These are phyloP conservation scores for Petrophora chlorosata DNA, from an alignment of 2,888 invertebrate species.

Conservation along the genomic window DNA sequence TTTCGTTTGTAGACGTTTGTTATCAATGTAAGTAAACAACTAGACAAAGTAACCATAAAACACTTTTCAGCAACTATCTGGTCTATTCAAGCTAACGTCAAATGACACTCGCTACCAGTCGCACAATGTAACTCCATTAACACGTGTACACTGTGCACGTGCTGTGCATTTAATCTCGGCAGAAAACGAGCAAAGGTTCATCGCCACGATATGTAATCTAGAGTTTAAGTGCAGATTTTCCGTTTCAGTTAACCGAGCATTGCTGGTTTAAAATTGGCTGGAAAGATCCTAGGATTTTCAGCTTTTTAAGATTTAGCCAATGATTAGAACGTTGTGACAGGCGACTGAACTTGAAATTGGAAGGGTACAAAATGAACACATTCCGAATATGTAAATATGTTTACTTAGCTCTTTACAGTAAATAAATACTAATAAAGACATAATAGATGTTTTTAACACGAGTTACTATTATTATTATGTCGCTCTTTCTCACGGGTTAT, in stretches of 20 bases:
- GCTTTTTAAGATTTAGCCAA: not conserved
- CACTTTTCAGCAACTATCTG: no score
- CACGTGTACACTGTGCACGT: no score
- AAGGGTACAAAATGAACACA: not conserved
- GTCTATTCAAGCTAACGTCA: not conserved
- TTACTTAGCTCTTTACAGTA: no score
- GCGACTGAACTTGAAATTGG: not conserved
- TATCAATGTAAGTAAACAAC: no score
- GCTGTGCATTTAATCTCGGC: slow-evolving; percentile 3
- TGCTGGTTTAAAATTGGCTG: slow-evolving; percentile 27
- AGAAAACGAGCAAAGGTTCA: slow-evolving; percentile 16
- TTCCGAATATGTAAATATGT: no score
- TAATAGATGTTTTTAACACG: no score
- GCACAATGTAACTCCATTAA: not conserved
- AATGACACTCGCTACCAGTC: not conserved
- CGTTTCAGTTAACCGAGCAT: slow-evolving; percentile 24
- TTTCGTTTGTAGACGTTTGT: no score
- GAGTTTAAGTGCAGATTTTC: slow-evolving; percentile 29
- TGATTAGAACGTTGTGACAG: no score
- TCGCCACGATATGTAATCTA: slow-evolving; percentile 22
- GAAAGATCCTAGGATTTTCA: not conserved
- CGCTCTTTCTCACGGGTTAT: no score
- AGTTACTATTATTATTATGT: no score
- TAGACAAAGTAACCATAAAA: no score
- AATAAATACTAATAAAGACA: no score